Percentiles rank a stretch among this genome's conserved stretches.
These are phyloP conservation scores for Pyrocephalus nanus DNA, from an alignment of 2,797 vertebrate species.

Conservation along the genomic window DNA sequence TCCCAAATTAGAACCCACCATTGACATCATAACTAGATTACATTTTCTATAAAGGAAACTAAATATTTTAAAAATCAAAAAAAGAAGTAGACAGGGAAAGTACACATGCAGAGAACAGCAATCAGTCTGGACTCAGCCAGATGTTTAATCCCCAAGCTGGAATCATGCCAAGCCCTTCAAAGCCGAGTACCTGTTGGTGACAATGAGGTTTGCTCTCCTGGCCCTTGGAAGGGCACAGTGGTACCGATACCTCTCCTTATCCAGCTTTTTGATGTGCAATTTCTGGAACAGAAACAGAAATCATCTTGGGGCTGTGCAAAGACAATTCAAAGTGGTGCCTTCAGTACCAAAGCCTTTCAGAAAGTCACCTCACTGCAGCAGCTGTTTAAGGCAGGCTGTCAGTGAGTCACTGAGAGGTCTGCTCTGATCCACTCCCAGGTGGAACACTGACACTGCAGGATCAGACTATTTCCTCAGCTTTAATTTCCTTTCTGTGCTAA, in stretches of 20 bases:
- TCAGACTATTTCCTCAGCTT: background rate
- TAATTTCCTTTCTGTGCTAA: background rate
- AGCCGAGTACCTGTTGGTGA: conserved; percentile 88
- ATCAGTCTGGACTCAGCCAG: background rate
- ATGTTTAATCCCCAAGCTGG: background rate
- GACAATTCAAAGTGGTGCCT: background rate
- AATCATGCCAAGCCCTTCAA: background rate
- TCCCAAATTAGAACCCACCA: background rate
- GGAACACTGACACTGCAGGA: background rate
- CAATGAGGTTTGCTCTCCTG: conserved; percentile 81
- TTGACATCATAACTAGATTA: background rate
- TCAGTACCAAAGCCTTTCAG: background rate
- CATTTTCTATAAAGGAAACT: background rate
- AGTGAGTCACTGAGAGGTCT: background rate
- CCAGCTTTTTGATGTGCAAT: conserved; percentile 84
- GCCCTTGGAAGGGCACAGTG: conserved; percentile 79
- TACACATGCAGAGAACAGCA: background rate
- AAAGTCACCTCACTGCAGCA: background rate
- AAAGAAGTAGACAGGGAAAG: background rate
- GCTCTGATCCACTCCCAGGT: background rate
- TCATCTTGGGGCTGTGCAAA: background rate
- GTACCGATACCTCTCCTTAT: conserved; percentile 84
- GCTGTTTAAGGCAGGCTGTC: background rate
- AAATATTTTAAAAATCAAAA: background rate
- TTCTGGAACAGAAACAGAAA: conserved; percentile 77